A percentile compares a stretch with the other conserved stretches of the same genome.
Evolutionary conservation across 2,797 vertebrate genomes (phyloP).

Genomic region (Coilia nasus): DNA sequence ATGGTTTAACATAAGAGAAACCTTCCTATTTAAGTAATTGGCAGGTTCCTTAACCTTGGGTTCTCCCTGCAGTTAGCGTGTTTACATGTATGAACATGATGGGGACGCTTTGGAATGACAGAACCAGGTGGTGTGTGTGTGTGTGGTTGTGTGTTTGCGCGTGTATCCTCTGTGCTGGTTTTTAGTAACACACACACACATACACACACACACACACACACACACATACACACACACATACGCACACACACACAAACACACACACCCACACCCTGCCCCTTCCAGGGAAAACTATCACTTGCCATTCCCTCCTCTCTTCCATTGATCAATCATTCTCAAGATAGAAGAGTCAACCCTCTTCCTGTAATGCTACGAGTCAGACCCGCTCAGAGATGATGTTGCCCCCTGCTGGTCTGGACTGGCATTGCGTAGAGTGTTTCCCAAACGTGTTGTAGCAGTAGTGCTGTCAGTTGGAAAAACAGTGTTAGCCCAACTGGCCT

Average conservation of each 20-base stretch:
- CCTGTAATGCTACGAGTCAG: not conserved
- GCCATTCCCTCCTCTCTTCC: not conserved
- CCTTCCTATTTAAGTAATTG: no score
- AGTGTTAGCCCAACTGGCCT: no score
- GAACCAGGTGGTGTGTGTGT: not conserved
- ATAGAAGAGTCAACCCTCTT: not conserved
- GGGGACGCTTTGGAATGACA: not conserved
- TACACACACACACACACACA: not conserved
- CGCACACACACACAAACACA: not conserved
- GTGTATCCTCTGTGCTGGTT: not conserved
- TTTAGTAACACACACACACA: not conserved
- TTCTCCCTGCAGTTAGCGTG: no score
- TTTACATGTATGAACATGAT: not conserved
- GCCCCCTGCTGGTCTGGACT: not conserved
- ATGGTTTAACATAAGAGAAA: no score
- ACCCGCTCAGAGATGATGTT: not conserved
- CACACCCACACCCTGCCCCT: not conserved
- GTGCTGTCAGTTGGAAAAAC: no score
- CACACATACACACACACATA: not conserved
- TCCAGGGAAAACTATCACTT: not conserved
- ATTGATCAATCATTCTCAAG: not conserved
- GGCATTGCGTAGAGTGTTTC: not conserved
- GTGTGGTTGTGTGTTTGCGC: not conserved
- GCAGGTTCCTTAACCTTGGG: no score
- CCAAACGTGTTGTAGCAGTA: no score